Percentiles rank a stretch among this genome's conserved stretches.
phyloP scores from a whole-genome alignment of 2,888 invertebrate species.

The Selenia dentaria region DNA sequence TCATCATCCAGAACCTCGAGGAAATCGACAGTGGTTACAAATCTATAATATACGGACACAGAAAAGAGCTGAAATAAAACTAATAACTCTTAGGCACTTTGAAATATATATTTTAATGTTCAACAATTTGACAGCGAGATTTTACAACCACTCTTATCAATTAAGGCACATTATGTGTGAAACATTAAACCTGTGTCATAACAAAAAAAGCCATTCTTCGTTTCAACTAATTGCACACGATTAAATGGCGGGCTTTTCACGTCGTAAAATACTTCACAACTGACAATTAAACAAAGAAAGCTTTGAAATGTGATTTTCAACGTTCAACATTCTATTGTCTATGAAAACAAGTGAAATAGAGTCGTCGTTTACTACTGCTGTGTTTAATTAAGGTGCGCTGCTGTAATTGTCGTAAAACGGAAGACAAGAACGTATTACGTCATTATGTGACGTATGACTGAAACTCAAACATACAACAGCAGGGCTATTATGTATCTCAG shows the following conservation, averaged over 20 bases:
- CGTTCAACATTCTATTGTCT: neutral
- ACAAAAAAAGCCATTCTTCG: conserved; percentile 3
- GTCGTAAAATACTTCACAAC: conserved; percentile 5
- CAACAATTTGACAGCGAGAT: neutral
- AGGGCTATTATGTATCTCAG: too few species aligned
- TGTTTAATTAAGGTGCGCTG: neutral
- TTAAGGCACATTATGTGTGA: conserved; percentile 9
- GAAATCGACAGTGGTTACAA: too few species aligned
- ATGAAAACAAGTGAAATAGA: conserved; percentile 1
- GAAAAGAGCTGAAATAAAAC: too few species aligned
- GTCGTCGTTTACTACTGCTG: neutral
- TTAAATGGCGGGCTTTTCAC: conserved; percentile 2
- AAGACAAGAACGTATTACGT: neutral
- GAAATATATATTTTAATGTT: neutral
- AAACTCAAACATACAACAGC: neutral
- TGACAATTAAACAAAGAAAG: conserved; percentile 5
- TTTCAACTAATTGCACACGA: conserved; percentile 6
- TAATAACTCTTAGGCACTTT: too few species aligned
- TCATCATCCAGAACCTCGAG: too few species aligned
- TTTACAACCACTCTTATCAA: conserved; percentile 6
- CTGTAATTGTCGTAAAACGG: neutral
- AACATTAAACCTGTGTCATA: conserved; percentile 6
- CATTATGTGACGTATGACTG: neutral
- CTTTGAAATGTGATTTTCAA: neutral
- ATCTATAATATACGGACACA: too few species aligned